Percentiles rank a stretch among this genome's conserved stretches.
Evolutionary conservation across 2,888 invertebrate genomes (phyloP).

Genomic region (Chymomyza caudatula): DNA sequence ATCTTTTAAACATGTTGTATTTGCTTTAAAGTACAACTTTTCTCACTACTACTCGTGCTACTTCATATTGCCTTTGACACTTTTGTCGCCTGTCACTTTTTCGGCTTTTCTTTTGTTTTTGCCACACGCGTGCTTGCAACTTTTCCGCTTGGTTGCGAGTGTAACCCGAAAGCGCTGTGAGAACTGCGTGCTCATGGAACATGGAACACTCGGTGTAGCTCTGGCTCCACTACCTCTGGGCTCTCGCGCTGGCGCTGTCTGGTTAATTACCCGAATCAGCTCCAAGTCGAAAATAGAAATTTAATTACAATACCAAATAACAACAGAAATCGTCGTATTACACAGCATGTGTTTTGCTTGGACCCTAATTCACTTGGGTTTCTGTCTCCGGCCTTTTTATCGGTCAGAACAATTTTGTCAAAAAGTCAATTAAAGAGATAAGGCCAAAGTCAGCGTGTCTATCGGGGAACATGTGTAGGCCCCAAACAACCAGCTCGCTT

Average conservation of each 20-base stretch:
- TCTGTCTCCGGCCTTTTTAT: not conserved
- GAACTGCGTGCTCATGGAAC: constrained; percentile 3
- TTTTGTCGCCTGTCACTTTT: constrained; percentile 29
- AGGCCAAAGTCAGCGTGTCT: constrained; percentile 30
- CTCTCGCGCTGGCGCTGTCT: constrained; percentile 21
- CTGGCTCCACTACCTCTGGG: not conserved
- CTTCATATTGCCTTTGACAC: constrained; percentile 11
- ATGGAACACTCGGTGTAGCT: not conserved
- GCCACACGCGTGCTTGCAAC: constrained; percentile 39
- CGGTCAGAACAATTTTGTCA: constrained; percentile 10
- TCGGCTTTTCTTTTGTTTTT: constrained; percentile 8
- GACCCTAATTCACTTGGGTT: constrained; percentile 14
- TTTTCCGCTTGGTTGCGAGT: constrained; percentile 42
- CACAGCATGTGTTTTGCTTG: constrained; percentile 1
- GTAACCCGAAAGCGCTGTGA: not conserved
- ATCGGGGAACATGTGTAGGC: constrained; percentile 3
- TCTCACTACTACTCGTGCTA: too few species aligned
- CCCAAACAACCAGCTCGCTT: constrained; percentile 26
- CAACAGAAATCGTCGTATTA: not conserved
- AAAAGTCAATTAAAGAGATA: constrained; percentile 45
- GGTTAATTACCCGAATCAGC: constrained; percentile 3
- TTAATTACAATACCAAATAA: constrained; percentile 37
- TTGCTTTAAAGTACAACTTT: not conserved
- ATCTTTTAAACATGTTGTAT: not conserved
- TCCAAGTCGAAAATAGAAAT: constrained; percentile 36